These are phyloP conservation scores for Crossaster papposus DNA, from an alignment of 53 echinoderm and acorn worm species.

Conservation along the genomic window DNA sequence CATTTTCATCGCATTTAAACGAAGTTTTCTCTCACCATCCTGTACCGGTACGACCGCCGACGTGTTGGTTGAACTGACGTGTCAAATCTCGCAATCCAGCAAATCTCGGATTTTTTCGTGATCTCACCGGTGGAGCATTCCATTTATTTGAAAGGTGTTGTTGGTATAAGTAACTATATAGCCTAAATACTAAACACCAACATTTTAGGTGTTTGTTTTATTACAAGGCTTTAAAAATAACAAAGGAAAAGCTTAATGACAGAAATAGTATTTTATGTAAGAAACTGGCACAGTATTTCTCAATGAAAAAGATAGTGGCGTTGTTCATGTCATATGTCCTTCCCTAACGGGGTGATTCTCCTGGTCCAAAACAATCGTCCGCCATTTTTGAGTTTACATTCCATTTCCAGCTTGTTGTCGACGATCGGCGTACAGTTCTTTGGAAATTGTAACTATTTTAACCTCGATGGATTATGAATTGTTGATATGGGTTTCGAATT, in stretches of 20 bases:
- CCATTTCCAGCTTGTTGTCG: not conserved
- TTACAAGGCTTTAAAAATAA: no score
- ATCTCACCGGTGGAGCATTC: conserved; percentile 1
- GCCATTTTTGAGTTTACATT: conserved; percentile 38
- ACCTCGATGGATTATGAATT: not conserved
- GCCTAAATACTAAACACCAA: no score
- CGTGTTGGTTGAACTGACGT: conserved; percentile 61
- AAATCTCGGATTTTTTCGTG: conserved; percentile 28
- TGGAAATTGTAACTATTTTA: not conserved
- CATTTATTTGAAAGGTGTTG: conserved; percentile 21
- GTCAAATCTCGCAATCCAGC: conserved; percentile 56
- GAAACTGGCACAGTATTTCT: no score
- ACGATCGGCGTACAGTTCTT: not conserved
- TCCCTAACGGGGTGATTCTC: conserved; percentile 3
- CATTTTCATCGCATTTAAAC: not conserved
- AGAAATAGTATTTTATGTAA: no score
- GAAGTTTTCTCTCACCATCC: conserved; percentile 25
- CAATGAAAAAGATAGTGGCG: not conserved
- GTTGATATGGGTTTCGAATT: not conserved
- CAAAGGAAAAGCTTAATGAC: no score
- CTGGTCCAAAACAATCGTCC: conserved; percentile 48
- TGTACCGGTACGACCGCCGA: not conserved
- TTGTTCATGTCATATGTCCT: not conserved
- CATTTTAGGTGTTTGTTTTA: no score
- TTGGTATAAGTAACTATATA: not conserved